These are phyloP conservation scores for Archips crataeganus DNA, from an alignment of 2,888 invertebrate species.

Conservation along the genomic window DNA sequence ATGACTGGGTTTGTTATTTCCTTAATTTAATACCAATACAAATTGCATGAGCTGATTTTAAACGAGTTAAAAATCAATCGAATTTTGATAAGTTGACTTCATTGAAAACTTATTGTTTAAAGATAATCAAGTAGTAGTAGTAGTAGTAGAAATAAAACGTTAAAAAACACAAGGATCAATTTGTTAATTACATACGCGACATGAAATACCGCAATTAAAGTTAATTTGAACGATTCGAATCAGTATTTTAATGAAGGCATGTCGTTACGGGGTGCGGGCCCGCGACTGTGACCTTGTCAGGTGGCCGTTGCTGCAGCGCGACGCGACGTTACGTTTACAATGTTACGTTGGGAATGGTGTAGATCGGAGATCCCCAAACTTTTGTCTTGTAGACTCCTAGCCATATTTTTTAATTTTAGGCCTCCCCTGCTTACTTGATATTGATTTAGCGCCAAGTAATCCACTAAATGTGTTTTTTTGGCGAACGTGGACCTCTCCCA, in stretches of 20 bases:
- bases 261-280: constrained; percentile 38
- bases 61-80: not conserved
- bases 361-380: not conserved
- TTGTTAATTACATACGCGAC: constrained; percentile 41
- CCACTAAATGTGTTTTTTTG: too few relatives aligned
- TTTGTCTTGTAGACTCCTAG: too few relatives aligned
- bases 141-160: constrained; percentile 23
- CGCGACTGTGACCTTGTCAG: constrained; percentile 69
- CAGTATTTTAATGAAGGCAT: constrained; percentile 37
- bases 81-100: not conserved
- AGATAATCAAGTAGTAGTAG: constrained; percentile 23
- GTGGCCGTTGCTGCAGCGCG: constrained; percentile 61
- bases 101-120: not conserved
- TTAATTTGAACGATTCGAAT: constrained; percentile 49
- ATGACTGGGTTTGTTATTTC: not conserved
- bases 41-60: not conserved
- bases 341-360: not conserved
- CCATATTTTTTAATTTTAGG: too few relatives aligned
- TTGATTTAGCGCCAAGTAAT: too few relatives aligned
- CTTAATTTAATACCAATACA: not conserved
- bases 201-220: constrained; percentile 51
- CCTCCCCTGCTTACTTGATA: too few relatives aligned
- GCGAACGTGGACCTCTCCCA: too few relatives aligned
- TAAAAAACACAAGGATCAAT: constrained; percentile 28
- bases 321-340: constrained; percentile 44